A percentile compares a stretch with the other conserved stretches of the same genome.
Evolutionary conservation across 1,140 invertebrate genomes (phyloP).

Genomic region (Sycobia sp.): DNA sequence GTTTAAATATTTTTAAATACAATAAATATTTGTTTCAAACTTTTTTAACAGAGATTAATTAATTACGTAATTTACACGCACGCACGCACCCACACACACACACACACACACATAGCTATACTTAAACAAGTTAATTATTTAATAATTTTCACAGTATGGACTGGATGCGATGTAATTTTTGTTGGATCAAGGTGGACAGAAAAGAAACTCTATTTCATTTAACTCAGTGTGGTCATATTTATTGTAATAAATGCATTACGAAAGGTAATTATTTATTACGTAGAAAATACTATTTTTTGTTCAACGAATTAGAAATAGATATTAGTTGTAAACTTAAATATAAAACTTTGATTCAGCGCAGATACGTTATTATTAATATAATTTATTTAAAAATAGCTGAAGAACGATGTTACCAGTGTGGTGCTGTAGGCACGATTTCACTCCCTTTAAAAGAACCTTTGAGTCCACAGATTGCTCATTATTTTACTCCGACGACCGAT

Average conservation of each 20-base stretch:
- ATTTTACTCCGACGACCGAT: slow-evolving; percentile 10
- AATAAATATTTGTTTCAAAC: no score
- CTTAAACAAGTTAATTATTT: no score
- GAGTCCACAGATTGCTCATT: slow-evolving; percentile 20
- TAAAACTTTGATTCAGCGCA: neutral
- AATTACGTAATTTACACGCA: no score
- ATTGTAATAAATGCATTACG: slow-evolving; percentile 17
- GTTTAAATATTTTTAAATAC: no score
- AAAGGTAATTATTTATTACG: slow-evolving; percentile 10
- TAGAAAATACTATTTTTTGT: neutral
- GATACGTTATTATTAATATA: neutral
- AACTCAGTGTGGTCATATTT: slow-evolving; percentile 23
- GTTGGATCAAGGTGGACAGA: slow-evolving; percentile 10
- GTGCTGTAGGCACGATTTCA: slow-evolving; percentile 2
- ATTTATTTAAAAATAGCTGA: slow-evolving; percentile 12
- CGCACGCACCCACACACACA: no score
- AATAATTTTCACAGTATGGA: no score
- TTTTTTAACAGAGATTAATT: no score
- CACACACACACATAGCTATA: no score
- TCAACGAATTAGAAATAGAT: no score
- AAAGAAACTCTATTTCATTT: slow-evolving; percentile 12
- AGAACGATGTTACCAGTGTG: slow-evolving; percentile 18
- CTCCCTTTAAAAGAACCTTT: slow-evolving; percentile 10
- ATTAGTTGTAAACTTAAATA: neutral
- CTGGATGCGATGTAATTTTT: slow-evolving; percentile 24